These are phyloP conservation scores for Meiosimyza decipiens DNA, from an alignment of 2,888 invertebrate species.

Conservation along the genomic window DNA sequence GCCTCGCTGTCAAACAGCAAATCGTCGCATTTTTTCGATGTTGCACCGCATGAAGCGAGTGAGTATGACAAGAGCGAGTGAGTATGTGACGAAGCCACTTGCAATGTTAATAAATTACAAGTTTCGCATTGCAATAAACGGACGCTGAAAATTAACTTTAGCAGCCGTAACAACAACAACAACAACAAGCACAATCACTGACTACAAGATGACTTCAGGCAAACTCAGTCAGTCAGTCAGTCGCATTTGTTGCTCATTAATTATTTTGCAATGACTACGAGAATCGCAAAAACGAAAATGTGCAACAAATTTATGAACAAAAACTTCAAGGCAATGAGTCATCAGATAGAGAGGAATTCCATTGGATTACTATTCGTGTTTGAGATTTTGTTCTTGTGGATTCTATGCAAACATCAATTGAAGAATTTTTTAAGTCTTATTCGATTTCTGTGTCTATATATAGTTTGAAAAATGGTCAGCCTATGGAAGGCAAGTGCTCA, in stretches of 20 bases:
- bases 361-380: too few species aligned
- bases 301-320: background rate
- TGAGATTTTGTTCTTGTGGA: too few species aligned
- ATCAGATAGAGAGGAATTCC: background rate
- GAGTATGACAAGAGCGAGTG: background rate
- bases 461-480: too few species aligned
- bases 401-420: too few species aligned
- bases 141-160: background rate
- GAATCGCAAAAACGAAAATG: background rate
- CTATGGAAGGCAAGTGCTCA: too few species aligned
- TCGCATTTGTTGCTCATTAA: slow-evolving; percentile 29
- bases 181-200: background rate
- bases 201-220: background rate
- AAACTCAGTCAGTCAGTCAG: background rate
- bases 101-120: slow-evolving; percentile 2
- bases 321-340: slow-evolving; percentile 2
- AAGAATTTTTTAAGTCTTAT: too few species aligned
- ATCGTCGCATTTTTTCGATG: slow-evolving; percentile 10
- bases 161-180: background rate
- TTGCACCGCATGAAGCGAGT: too few species aligned
- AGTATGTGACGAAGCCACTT: background rate
- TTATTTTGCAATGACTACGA: slow-evolving; percentile 21
- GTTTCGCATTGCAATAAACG: slow-evolving; percentile 1
- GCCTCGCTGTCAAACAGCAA: slow-evolving; percentile 5
- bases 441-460: too few species aligned